Evolutionary conservation across 2,113 vertebrate species (phyloP), one percentile per base, ranked within the genome.

Genomic region (Antigone vipio): DNA sequence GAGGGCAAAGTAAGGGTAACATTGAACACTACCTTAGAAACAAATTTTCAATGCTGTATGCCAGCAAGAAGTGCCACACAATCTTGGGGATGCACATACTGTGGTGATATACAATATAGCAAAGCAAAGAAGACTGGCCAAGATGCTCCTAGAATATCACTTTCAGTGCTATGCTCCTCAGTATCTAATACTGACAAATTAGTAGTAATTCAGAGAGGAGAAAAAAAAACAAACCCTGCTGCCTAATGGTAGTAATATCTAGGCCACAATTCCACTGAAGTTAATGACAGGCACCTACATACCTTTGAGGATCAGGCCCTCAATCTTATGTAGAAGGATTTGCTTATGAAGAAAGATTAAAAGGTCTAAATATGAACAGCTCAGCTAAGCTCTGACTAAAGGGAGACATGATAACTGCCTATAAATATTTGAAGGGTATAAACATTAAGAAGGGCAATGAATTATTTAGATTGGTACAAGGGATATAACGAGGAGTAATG

Each of bases 361-460:
- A 96, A 95, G 94, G 79, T 86, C 77, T 95, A 95, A 97, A 92
- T 95, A 95, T 2, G 63, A 96, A 82, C 79, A 95, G 81, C 74
- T 96, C 92, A 85, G 86, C 83, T 96, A 95, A 96, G 76, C n/a
- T 93, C 60, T 94, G 71, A 94, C 85, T 97, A 97, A 95, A 95
- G 72, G 45, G 82, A 96, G 85, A 95, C 3, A 12, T 97, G 94
- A 96, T 96, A 97, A 96, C 79, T 91, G 88, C 92, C 93, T 97
- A 97, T 97, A 97, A 97, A 97, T 97, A 96, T 97, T 96, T 97
- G 94, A 97, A 95, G 74, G 73, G 30, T 95, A 97, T 97, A 97
- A 97, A 97, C 96, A 97, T 95, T 94, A 95, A 89, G 93, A 92
- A 92, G 69, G 55, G 62, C 1, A 5, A 94, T 97, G 76, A 97